phyloP scores from a whole-genome alignment of 2,113 vertebrate species.

The Pachypanchax playfairii region DNA sequence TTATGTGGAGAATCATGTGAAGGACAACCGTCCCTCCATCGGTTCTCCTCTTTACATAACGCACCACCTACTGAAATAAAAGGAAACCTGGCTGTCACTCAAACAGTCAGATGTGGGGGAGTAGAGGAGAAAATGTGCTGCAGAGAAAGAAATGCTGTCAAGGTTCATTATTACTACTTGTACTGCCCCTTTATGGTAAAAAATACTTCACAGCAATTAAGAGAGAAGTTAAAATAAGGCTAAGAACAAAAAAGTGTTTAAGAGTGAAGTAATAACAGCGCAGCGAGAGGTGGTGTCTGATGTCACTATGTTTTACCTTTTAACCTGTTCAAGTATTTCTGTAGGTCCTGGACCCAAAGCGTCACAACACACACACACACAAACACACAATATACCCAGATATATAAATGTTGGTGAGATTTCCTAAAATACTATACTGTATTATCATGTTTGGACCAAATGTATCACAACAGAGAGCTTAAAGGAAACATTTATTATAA shows the following conservation, averaged over 20 bases:
- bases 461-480: no score
- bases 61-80: conserved; percentile 53
- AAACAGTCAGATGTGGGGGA: conserved; percentile 45
- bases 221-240: neutral
- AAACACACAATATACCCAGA: no score
- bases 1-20: conserved; percentile 12
- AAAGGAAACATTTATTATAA: no score
- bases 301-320: neutral
- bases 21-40: conserved; percentile 44
- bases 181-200: conserved; percentile 14
- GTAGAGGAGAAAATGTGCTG: conserved; percentile 26
- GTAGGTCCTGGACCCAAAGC: no score
- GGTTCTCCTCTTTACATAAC: conserved; percentile 38
- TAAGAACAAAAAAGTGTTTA: neutral
- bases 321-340: conserved; percentile 3
- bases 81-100: conserved; percentile 43
- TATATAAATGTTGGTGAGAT: no score
- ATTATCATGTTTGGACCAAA: no score
- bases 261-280: conserved; percentile 3
- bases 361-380: no score
- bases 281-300: neutral
- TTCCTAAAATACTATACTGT: no score
- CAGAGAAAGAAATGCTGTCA: conserved; percentile 7
- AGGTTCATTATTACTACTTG: conserved; percentile 28
- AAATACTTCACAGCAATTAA: conserved; percentile 16